These are phyloP conservation scores for Wiebesia pumilae DNA, from an alignment of 1,140 invertebrate species.

Conservation along the genomic window DNA sequence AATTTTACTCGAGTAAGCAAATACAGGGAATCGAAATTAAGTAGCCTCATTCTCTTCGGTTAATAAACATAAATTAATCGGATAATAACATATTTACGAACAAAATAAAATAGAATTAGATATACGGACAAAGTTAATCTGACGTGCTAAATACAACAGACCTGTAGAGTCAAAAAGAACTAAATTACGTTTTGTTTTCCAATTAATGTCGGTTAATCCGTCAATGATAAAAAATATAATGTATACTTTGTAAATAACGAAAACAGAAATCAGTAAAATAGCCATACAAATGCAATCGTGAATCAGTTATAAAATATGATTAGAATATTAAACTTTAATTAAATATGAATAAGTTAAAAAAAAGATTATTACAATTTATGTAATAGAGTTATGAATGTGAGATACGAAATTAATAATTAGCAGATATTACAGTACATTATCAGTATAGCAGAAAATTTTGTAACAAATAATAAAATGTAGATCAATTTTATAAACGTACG, in stretches of 20 bases:
- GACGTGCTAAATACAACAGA: background rate
- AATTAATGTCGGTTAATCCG: background rate
- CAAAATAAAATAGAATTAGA: background rate
- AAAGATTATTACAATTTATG: too few species aligned
- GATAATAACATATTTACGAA: background rate
- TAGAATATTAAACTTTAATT: too few species aligned
- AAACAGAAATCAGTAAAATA: background rate
- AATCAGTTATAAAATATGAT: too few species aligned
- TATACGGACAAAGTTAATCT: background rate
- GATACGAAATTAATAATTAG: background rate
- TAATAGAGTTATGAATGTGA: background rate
- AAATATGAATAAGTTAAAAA: too few species aligned
- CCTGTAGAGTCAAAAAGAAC: background rate
- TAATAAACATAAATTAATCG: background rate
- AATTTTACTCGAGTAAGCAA: slow-evolving; percentile 2
- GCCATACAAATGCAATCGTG: too few species aligned
- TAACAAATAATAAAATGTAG: background rate
- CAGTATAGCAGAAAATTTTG: background rate
- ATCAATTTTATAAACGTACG: background rate
- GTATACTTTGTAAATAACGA: background rate
- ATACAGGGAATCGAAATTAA: background rate
- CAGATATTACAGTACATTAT: too few species aligned
- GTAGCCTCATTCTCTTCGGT: background rate
- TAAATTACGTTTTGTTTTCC: background rate
- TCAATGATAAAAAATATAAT: too few species aligned